Evolutionary conservation across 2,797 vertebrate genomes (phyloP), one percentile per base, ranked within the genome.

Genomic region (Buceros bicornis): DNA sequence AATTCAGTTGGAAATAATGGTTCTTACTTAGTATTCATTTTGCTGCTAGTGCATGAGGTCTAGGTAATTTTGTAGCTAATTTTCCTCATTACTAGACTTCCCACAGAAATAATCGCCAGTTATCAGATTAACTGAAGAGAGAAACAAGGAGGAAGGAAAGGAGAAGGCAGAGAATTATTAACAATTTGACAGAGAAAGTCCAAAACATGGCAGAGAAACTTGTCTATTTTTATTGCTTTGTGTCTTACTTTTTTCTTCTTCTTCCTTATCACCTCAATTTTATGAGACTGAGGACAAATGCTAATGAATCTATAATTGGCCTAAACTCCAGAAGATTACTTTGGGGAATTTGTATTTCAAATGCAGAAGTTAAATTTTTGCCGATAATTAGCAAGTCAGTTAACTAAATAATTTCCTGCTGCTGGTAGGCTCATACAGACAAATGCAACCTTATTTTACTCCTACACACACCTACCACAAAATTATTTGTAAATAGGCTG

Each of bases 331-430:
- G 53, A 50, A 88, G 31, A 77, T 83, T 70, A 54, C 53, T 78
- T 80, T 48, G 29, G 37, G 37, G 29, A 74, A 91, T 83, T 78
- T 90, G 26, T 93, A 86, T 83, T 93, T 86, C 47, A 81, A 88
- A 74, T 8, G 10, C 20, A 71, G 22, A 31, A 42, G 8, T 61
- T 78, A 65, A 43, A 40, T 74, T 91, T 87, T 91, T 74, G 7
- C 28, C 72, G n/a, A 33, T 88, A 89, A 88, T 93, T 83, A 95
- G 10, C 14, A 67, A 53, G 79, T 74, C 48, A 85, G 42, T 89
- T 82, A 74, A 77, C 17, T 14, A 82, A 84, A 60, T 73, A 33
- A 81, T 42, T 86, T 71, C 16, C 37, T 80, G 26, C 35, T 85
- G 53, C 53, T 69, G 12, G 11, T 67, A 88, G 51, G 42, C 45